Percentiles rank a stretch among this genome's conserved stretches.
phyloP scores from a whole-genome alignment of 2,797 vertebrate genomes.

The Spheniscus humboldti region DNA sequence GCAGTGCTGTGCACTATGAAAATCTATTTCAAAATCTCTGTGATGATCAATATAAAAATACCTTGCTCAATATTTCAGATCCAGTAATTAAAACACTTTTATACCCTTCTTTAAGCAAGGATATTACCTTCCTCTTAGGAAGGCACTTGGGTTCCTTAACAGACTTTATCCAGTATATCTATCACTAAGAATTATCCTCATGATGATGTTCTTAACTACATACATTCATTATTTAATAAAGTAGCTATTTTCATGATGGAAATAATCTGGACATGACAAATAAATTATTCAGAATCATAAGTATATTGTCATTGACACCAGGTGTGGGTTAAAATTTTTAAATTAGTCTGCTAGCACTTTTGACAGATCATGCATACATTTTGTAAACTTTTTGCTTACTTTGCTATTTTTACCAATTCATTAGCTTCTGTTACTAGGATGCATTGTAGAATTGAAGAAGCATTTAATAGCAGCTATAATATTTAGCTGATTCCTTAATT shows the following conservation, averaged over 20 bases:
- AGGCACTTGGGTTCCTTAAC: not conserved
- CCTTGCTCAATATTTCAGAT: not conserved
- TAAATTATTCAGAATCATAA: constrained; percentile 52
- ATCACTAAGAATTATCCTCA: constrained; percentile 53
- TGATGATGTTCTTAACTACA: constrained; percentile 41
- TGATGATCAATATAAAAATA: not conserved
- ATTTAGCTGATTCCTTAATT: not conserved
- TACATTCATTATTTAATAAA: constrained; percentile 55
- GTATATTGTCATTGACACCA: constrained; percentile 26
- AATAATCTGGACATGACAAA: constrained; percentile 36
- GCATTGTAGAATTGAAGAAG: not conserved
- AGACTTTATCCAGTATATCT: constrained; percentile 18
- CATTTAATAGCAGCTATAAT: not conserved
- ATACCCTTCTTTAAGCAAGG: not conserved
- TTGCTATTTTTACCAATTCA: not conserved
- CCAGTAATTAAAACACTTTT: constrained; percentile 27
- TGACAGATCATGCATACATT: not conserved
- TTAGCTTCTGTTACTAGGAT: not conserved
- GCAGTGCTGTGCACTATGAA: not conserved
- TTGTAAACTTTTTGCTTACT: constrained; percentile 20
- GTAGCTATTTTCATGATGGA: constrained; percentile 49
- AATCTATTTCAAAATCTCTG: not conserved
- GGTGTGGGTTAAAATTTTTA: constrained; percentile 13
- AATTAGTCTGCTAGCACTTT: constrained; percentile 1
- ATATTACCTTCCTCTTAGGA: not conserved